Evolutionary conservation across 2,113 vertebrate species (phyloP), one percentile per base, ranked within the genome.

Genomic region (Odontophorus gujanensis): DNA sequence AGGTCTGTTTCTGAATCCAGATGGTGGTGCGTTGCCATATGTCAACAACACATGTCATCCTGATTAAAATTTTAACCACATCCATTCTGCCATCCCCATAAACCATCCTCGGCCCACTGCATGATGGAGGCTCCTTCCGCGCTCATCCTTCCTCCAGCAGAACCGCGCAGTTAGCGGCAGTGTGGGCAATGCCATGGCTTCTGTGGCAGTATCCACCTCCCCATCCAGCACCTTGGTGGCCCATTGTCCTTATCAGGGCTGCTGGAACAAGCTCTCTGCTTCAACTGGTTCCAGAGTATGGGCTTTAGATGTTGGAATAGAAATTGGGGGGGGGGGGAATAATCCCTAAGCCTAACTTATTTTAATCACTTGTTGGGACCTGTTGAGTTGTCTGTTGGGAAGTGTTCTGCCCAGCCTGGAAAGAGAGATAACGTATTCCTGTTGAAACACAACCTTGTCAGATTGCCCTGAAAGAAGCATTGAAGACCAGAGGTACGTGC

Each of bases 1-100:
- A 97, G 97, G 97, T 98, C 98, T 98, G 97, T 98, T 98, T 98
- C 97, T 97, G 98, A 98, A 98, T 98, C 97, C 98, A 98, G 98
- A 98, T 98, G 98, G 98, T 97, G 97, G 92, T 96, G 90, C 96
- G 91, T 97, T 85, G 96, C 98, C 98, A 98, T 98, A 98, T 98
- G 98, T 98, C 97, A 98, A 97, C 97, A 97, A 97, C 98, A 98
- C 98, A 98, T 98, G 98, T 97, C 96, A 96, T 97, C 96, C 97
- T 98, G 97, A 98, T 98, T 98, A 98, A 97, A 98, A 98, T 98
- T 98, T 97, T 97, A 98, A 98, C 97, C 89, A 96, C 96, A 90
- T 97, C 97, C 97, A 96, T 97, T 97, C 96, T 97, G 96, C 95
- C 89, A 83, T 95, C 92, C 81, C 92, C 94, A 95, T 94, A 96